Conservation (phyloP, 2,797 vertebrate genomes). For the Danio choprae region DNA sequence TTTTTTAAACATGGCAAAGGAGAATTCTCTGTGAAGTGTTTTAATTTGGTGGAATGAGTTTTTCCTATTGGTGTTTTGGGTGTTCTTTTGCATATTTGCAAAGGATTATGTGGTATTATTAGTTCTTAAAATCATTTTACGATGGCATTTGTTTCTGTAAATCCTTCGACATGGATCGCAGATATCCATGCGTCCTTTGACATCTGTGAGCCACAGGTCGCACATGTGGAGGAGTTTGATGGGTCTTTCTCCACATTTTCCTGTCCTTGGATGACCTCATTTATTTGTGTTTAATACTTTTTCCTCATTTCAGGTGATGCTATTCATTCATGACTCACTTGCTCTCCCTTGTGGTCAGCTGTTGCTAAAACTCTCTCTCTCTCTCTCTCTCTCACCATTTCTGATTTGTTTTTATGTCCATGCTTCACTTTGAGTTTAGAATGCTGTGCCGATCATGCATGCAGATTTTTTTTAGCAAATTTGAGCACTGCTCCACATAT, state of each 20-base stretch:
- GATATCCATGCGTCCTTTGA: constrained; percentile 4
- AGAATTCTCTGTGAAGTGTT: constrained; percentile 19
- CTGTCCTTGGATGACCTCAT: constrained; percentile 54
- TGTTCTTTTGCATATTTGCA: not conserved
- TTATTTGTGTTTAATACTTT: constrained; percentile 45
- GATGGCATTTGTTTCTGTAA: constrained; percentile 19
- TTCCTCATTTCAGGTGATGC: constrained; percentile 56
- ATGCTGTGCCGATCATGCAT: constrained; percentile 52
- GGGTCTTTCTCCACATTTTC: constrained; percentile 58
- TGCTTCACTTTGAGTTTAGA: constrained; percentile 57
- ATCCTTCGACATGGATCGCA: constrained; percentile 18
- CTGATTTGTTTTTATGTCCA: constrained; percentile 40
- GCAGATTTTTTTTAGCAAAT: constrained; percentile 28
- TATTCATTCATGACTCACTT: constrained; percentile 51
- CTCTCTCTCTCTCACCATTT: constrained; percentile 10
- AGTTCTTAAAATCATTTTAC: constrained; percentile 1
- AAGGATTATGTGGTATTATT: not conserved
- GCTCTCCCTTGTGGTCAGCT: constrained; percentile 53
- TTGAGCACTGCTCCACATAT: constrained; percentile 36
- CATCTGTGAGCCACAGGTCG: constrained; percentile 26
- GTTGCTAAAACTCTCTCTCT: constrained; percentile 54
- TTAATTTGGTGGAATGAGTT: constrained; percentile 3
- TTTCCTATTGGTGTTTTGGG: constrained; percentile 10
- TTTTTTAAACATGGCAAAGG: not conserved
- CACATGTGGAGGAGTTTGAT: constrained; percentile 62